phyloP scores from a whole-genome alignment of 2,888 invertebrate genomes.

The Plebejus anna region DNA sequence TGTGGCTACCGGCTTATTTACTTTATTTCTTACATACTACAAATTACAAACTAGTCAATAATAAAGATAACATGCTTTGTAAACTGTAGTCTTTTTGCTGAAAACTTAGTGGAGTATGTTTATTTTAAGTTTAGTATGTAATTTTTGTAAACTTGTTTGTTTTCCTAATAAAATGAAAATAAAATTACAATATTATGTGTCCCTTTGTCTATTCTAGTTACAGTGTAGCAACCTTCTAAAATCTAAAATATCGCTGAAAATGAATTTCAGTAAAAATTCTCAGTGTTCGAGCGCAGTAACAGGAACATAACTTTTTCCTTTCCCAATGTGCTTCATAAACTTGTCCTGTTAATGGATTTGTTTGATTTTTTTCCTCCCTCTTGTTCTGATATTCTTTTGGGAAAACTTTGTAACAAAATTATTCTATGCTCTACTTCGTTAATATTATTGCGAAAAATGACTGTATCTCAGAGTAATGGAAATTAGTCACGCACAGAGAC shows the following conservation, averaged over 20 bases:
- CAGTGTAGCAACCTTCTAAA: neutral
- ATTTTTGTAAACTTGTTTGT: too few species aligned
- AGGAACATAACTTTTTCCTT: neutral
- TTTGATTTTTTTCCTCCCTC: neutral
- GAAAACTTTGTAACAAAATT: slow-evolving; percentile 11
- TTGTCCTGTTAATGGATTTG: slow-evolving; percentile 18
- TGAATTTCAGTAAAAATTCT: slow-evolving; percentile 11
- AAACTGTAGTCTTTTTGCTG: too few species aligned
- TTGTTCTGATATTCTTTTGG: slow-evolving; percentile 2
- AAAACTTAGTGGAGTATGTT: too few species aligned
- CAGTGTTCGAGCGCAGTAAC: neutral
- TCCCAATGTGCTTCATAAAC: neutral
- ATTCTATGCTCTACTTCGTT: neutral
- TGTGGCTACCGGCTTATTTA: too few species aligned
- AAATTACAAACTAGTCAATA: too few species aligned
- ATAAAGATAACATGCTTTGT: too few species aligned
- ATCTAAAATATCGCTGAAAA: neutral
- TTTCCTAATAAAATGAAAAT: too few species aligned
- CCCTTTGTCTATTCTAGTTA: neutral
- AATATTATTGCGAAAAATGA: neutral
- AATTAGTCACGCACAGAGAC: neutral
- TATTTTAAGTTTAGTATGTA: too few species aligned
- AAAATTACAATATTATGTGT: too few species aligned
- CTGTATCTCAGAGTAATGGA: neutral
- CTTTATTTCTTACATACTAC: too few species aligned